Base-by-base conservation (phyloP, 2,113 vertebrate genomes). In the Poeciliopsis prolifica region DNA sequence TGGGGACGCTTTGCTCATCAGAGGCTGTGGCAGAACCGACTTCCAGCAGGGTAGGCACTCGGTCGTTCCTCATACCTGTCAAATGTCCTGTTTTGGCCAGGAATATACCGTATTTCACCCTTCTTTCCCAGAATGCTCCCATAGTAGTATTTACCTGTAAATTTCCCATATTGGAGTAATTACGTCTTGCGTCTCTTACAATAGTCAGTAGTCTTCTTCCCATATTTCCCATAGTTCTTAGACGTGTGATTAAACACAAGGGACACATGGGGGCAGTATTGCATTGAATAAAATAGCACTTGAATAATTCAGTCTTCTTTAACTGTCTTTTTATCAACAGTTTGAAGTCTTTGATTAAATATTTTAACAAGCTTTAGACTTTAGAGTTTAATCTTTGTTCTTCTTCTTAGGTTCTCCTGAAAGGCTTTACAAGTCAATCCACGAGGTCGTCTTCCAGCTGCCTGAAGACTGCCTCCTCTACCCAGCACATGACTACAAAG, bases 11-110 rank as follows among this genome's bases (percentile, higher is more conserved):
- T 88, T 98, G 64, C 95, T 98, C 33, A 96, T 98, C 87, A 88
- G 96, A 67, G 96, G 96, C 67, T 98, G 97, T 58, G 97, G 97
- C 4, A 92, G 97, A 51, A 98, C 97, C 0, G 97, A 98, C 88
- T 98, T 98, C 88, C 96, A 98, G 84, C 95, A 97, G 87, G 97
- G 97, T 97, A 86, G 0, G 40, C 5, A n/a, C 3, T 6, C 6
- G 54, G 61, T 54, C 51, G 64, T 61, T 0, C 40, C 40, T n/a
- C 28, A 0, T 5, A 7, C 0, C 67, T 37, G 10, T 31, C 30
- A 37, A 37, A 9, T 37, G 0, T 37, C 10, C 35, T 0, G 9
- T 37, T 37, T 37, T 37, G 10, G 35, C 35, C 2, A 2, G 35
- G 9, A 35, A 35, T 35, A 9, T 35, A 35, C 35, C 9, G 35